Evolutionary conservation across 2,888 invertebrate genomes (phyloP), one percentile per base, ranked within the genome.

Genomic region (Ichneumoninae sp.): DNA sequence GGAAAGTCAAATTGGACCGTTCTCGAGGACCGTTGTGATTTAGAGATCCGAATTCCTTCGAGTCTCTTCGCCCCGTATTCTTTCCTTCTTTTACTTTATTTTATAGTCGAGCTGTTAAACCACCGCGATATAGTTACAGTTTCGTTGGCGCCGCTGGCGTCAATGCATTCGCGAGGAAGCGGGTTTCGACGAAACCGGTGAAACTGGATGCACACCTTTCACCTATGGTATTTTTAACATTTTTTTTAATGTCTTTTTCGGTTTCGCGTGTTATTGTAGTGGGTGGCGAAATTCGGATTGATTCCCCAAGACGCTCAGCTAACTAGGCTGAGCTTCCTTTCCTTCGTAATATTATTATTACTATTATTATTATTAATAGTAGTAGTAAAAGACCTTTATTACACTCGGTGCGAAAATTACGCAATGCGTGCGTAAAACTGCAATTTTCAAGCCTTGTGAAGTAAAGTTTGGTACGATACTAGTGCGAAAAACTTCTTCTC

Each of bases 201-300:
- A 83, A 80, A 80, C 83, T 72, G 80, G 83, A 83, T 83, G 44
- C 44, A 66, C 75, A 66, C 80, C 75, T 83, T 80, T 75, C 57
- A 76, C 57, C 74, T 66, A 75, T 80, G 57, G 57, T 57, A 30
- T 65, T 57, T 57, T 22, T 54, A 40, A 40, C 40, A 74, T 72
- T 83, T 60, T 62, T 78, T 69, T 69, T 57, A 0, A 16, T 44
- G 13, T 44, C 13, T 30, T 70, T 69, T 72, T 52, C 68, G 26
- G 36, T 50, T 79, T 36, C 22, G 22, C 33, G 16, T 19, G 52
- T 44, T 30, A 44, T 68, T 33, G 4, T 13, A 19, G 77, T 60
- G 69, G 77, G 44, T 33, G 40, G 40, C 40, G 40, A 40, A 40
- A 40, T 40, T 40, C 40, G 7, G 3, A 0, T 40, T 6, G 40